phyloP scores from a whole-genome alignment of 2,888 invertebrate species.

The Eilema caniola region DNA sequence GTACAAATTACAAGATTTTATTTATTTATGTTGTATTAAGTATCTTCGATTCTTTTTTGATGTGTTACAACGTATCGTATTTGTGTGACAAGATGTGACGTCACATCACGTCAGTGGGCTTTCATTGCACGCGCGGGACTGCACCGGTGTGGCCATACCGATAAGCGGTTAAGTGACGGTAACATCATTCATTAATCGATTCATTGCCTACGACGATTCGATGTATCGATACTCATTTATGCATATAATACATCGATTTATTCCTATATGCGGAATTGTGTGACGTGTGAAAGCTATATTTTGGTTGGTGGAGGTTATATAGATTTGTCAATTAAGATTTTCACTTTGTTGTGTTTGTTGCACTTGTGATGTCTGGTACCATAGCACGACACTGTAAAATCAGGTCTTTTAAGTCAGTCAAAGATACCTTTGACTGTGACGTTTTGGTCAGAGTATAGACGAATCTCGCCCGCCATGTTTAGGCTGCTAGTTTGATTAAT shows the following conservation, averaged over 20 bases:
- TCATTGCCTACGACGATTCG: slow-evolving; percentile 33
- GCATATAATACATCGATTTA: not conserved
- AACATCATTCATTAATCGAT: slow-evolving; percentile 53
- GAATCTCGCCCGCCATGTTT: not conserved
- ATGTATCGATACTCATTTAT: slow-evolving; percentile 7
- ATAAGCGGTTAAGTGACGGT: slow-evolving; percentile 72
- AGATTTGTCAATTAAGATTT: not conserved
- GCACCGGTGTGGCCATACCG: slow-evolving; percentile 62
- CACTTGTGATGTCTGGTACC: not conserved
- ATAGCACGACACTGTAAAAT: not conserved
- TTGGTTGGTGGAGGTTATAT: slow-evolving; percentile 12
- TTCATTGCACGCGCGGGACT: slow-evolving; percentile 69
- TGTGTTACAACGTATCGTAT: slow-evolving; percentile 1
- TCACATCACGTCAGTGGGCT: slow-evolving; percentile 62
- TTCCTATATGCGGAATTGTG: not conserved
- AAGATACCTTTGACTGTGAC: no score
- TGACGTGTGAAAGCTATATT: not conserved
- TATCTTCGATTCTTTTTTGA: slow-evolving; percentile 6
- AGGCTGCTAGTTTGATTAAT: not conserved
- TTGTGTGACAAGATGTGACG: slow-evolving; percentile 15
- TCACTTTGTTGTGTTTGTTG: not conserved
- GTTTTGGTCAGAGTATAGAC: no score
- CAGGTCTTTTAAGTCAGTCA: no score
- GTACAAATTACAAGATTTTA: not conserved
- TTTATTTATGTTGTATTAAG: not conserved